Base-by-base conservation (phyloP, 2,797 vertebrate species). In the Tokudaia tokunoshimensis region DNA sequence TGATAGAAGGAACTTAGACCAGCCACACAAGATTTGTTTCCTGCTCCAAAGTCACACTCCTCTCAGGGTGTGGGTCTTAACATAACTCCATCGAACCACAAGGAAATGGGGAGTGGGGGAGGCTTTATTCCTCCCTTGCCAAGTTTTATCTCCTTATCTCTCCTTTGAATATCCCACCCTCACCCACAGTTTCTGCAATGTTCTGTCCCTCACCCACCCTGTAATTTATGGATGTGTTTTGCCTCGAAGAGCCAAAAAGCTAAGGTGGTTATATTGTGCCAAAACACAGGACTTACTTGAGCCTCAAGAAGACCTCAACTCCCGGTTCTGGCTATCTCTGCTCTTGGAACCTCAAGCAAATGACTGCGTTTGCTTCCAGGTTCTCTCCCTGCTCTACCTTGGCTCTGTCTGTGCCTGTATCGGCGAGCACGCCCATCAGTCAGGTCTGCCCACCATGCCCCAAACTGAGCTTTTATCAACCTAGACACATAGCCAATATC, bases 111-210 rank as follows among this genome's bases (percentile, higher is more conserved):
- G 37, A 3, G 22, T n/a, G 47, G 52, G 13, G 41, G 20, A 81
- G 83, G 6, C 44, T 26, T 55, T 22, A 9, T 29, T 50, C 63
- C 85, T 85, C 20, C 67, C 8, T 31, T 50, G 52, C 59, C 74
- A 31, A 55, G 12, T 65, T 74, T 92, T 95, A 63, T 88, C 92
- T 92, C 86, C 47, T 92, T 95, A 75, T 90, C 94, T 92, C 76
- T 44, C 52, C 59, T 85, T 65, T 85, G 44, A 84, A 29, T 83
- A 65, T 31, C 31, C 24, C 57, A 11, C 22, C 22, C 74, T 74
- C 50, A 29, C 52, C 75, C 59, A 41, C 52, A 22, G 59, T 47
- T 89, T 93, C 65, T 87, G 52, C 70, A 63, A 3, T 31, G 26
- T 78, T 95, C 83, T 70, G 61, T 65, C 55, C 50, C 63, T 84